Base-by-base conservation (phyloP, 2,888 invertebrate species). In the Anaspis maculata region DNA sequence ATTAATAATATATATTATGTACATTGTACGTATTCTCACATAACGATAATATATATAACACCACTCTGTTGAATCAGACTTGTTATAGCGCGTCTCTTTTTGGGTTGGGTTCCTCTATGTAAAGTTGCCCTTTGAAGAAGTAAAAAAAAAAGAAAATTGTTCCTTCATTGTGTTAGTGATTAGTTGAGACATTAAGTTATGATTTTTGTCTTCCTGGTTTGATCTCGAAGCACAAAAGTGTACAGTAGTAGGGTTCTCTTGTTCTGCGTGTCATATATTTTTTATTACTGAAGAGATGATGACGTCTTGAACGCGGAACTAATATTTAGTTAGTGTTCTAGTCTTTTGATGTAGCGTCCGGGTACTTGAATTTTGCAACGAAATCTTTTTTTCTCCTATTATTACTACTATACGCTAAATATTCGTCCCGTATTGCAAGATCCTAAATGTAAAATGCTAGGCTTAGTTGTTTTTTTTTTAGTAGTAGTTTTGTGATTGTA, bases 211-310 rank as follows among this genome's bases (percentile, higher is more conserved):
- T 64, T 63, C 64, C 62, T 64, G 57, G 56, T 63, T 56, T 59
- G 61, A 62, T 62, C 63, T 62, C 60, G 54, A 59, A 59, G 61
- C 62, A 61, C 62, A 62, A 57, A 56, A 48, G 41, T 48, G 39
- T 37, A 34, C 39, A n/a, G n/a, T n/a, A n/a, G n/a, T n/a, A n/a
- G n/a, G n/a, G 32, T 29, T 42, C 47, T 39, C 34, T 43, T 30
- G 35, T 33, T 30, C 24, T 26, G 13, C 27, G 33, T 28, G 47
- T 48, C 34, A 38, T 35, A 21, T 34, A 13, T 27, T 21, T 34
- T 31, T 42, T n/a, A n/a, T n/a, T n/a, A n/a, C n/a, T n/a, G n/a
- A n/a, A n/a, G n/a, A n/a, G n/a, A n/a, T n/a, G 32, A 34, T 25
- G 41, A 30, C 13, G 41, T 50, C 45, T 48, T 56, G 48, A 42